Conservation (phyloP, 2,888 invertebrate species). For the Morpho deidamia region DNA sequence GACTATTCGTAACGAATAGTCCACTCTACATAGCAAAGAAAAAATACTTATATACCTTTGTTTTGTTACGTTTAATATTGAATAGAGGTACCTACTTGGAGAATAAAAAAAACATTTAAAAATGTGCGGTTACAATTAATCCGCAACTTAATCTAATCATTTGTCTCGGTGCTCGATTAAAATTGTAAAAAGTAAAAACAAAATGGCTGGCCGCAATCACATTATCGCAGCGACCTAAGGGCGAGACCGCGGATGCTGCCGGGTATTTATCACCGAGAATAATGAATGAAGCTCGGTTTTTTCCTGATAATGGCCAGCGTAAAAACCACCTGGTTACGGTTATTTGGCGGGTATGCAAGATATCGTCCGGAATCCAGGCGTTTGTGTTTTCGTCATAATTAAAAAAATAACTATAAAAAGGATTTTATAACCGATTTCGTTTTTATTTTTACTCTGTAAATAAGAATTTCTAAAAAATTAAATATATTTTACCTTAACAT, state of each 20-base stretch:
- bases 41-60: no score
- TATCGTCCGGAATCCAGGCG: neutral
- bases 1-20: no score
- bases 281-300: slow-evolving; percentile 47
- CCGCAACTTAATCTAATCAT: slow-evolving; percentile 5
- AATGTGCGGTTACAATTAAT: neutral
- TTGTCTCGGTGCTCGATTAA: slow-evolving; percentile 19
- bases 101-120: neutral
- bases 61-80: no score
- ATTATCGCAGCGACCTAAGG: slow-evolving; percentile 55
- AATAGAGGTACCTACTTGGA: no score
- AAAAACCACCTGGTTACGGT: slow-evolving; percentile 31
- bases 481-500: no score
- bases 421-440: no score
- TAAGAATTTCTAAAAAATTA: no score
- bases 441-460: no score
- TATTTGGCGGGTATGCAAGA: slow-evolving; percentile 13
- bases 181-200: slow-evolving; percentile 18
- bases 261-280: slow-evolving; percentile 54
- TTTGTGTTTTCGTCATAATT: no score
- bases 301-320: slow-evolving; percentile 43
- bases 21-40: no score
- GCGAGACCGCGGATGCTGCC: slow-evolving; percentile 43
- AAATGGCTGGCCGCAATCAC: slow-evolving; percentile 44
- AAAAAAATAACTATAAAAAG: no score